A percentile compares a stretch with the other conserved stretches of the same genome.
Evolutionary conservation across 1,140 invertebrate genomes (phyloP).

Genomic region (Pogonomyrmex barbatus): DNA sequence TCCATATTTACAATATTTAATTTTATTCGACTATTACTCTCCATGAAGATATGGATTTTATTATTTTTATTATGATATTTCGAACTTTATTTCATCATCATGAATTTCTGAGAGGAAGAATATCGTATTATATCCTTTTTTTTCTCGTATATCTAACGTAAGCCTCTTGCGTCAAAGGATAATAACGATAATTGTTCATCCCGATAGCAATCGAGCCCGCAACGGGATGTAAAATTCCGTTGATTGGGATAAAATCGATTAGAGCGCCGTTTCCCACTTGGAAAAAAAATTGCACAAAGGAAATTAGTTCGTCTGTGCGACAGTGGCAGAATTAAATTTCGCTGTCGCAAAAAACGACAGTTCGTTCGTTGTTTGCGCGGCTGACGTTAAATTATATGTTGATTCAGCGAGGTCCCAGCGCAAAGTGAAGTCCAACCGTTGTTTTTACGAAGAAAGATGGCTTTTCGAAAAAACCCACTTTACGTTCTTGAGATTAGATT

Average conservation of each 20-base stretch:
- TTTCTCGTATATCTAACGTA: neutral
- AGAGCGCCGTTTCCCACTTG: neutral
- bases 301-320: slow-evolving; percentile 46
- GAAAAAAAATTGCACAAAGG: slow-evolving; percentile 47
- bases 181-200: neutral
- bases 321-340: slow-evolving; percentile 57
- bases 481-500: neutral
- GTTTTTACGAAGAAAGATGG: neutral
- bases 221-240: neutral
- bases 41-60: neutral
- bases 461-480: neutral
- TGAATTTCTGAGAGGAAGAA: neutral
- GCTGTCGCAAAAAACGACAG: slow-evolving; percentile 14
- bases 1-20: neutral
- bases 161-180: neutral
- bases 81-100: neutral
- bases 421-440: neutral
- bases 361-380: slow-evolving; percentile 15
- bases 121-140: neutral
- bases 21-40: neutral
- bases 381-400: slow-evolving; percentile 54
- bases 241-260: slow-evolving; percentile 42
- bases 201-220: neutral
- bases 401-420: slow-evolving; percentile 16
- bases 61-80: neutral